Percentiles rank a stretch among this genome's conserved stretches.
Evolutionary conservation across 2,797 vertebrate genomes (phyloP).

Genomic region (Manis crassicaudata): DNA sequence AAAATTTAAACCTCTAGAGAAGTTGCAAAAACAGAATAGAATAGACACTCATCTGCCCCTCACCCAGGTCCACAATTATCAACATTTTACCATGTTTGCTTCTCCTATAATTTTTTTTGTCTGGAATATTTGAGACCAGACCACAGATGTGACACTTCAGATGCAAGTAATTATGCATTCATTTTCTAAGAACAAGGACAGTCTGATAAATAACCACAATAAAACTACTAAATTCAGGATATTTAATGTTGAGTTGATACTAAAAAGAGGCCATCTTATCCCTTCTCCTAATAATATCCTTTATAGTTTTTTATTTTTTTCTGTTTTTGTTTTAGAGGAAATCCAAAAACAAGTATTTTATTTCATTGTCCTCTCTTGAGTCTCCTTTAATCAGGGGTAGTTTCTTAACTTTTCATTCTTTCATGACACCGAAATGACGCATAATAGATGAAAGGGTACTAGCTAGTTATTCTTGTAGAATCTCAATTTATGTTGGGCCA

Average conservation of each 20-base stretch:
- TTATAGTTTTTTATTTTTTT: neutral
- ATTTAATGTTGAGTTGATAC: neutral
- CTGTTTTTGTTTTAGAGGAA: neutral
- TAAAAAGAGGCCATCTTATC: neutral
- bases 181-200: neutral
- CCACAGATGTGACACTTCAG: neutral
- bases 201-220: neutral
- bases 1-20: neutral
- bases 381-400: neutral
- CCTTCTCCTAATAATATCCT: neutral
- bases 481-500: neutral
- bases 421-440: neutral
- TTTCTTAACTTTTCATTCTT: neutral
- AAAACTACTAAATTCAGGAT: neutral
- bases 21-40: neutral
- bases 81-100: neutral
- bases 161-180: neutral
- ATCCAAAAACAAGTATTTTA: neutral
- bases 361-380: neutral
- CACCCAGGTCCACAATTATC: neutral
- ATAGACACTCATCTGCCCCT: neutral
- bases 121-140: neutral
- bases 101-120: neutral
- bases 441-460: neutral
- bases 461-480: neutral